phyloP scores from a whole-genome alignment of 2,797 vertebrate genomes.

The Paedocypris micromegethes region DNA sequence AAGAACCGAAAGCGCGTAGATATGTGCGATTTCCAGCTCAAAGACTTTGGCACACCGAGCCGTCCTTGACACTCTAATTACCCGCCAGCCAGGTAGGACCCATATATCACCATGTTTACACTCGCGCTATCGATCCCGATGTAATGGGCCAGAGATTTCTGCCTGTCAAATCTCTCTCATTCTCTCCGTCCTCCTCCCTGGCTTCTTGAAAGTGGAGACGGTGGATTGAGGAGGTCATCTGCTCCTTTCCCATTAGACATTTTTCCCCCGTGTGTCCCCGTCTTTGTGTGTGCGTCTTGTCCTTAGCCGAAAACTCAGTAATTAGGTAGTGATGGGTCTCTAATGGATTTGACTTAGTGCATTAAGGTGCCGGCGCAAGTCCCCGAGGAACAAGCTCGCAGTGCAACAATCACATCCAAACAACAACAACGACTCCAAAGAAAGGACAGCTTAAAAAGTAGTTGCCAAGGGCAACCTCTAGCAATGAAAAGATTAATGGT shows the following conservation, averaged over 20 bases:
- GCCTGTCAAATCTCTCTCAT: slow-evolving; percentile 34
- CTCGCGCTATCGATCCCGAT: slow-evolving; percentile 46
- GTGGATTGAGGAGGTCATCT: slow-evolving; percentile 35
- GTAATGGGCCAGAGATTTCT: slow-evolving; percentile 45
- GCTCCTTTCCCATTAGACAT: slow-evolving; percentile 36
- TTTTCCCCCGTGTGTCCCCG: neutral
- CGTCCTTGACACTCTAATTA: slow-evolving; percentile 48
- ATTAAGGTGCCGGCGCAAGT: slow-evolving; percentile 31
- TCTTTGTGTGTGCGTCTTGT: slow-evolving; percentile 22
- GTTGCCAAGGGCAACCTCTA: slow-evolving; percentile 19
- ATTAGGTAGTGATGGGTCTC: slow-evolving; percentile 39
- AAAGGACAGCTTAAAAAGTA: slow-evolving; percentile 14
- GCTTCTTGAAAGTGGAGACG: slow-evolving; percentile 27
- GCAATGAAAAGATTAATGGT: slow-evolving; percentile 29
- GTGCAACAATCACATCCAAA: slow-evolving; percentile 29
- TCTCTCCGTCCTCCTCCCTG: slow-evolving; percentile 9
- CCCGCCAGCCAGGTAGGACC: slow-evolving; percentile 32
- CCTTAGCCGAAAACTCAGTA: slow-evolving; percentile 36
- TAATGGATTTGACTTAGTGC: slow-evolving; percentile 43
- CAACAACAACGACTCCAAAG: slow-evolving; percentile 31
- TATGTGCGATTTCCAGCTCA: slow-evolving; percentile 17
- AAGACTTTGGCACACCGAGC: slow-evolving; percentile 31
- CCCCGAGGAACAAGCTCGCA: slow-evolving; percentile 12
- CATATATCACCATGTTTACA: slow-evolving; percentile 46
- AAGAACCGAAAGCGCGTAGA: neutral